phyloP scores from a whole-genome alignment of 2,797 vertebrate genomes.

The Eulemur mongoz region DNA sequence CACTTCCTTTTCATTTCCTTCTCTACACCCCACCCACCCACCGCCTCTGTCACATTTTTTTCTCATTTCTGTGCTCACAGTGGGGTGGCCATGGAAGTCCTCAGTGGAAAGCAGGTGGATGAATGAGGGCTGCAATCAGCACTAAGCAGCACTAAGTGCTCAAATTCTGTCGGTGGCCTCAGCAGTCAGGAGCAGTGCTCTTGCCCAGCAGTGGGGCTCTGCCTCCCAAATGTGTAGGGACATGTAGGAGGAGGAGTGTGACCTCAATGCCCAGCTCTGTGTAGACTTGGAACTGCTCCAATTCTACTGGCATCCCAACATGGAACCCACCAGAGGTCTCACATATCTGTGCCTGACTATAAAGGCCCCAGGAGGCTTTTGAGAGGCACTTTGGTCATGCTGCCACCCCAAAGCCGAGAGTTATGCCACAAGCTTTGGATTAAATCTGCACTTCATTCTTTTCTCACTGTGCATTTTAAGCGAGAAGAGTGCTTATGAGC shows the following conservation, averaged over 20 bases:
- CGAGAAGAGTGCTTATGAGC: not conserved
- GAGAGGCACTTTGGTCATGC: not conserved
- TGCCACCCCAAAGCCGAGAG: not conserved
- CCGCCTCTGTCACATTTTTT: not conserved
- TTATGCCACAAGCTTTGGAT: not conserved
- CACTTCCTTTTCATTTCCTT: not conserved
- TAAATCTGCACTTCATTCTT: not conserved
- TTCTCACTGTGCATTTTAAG: not conserved
- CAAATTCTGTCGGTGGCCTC: not conserved
- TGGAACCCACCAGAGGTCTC: not conserved
- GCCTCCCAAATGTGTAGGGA: not conserved
- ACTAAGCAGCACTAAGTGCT: not conserved
- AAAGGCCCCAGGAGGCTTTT: not conserved
- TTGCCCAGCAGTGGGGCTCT: no score
- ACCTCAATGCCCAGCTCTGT: not conserved
- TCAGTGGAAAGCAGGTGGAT: not conserved
- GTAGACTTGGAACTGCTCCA: not conserved
- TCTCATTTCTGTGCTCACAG: not conserved
- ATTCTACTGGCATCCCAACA: not conserved
- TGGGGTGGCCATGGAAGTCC: not conserved
- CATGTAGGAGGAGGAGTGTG: no score
- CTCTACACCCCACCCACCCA: not conserved
- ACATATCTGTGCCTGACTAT: not conserved
- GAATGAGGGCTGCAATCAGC: not conserved
- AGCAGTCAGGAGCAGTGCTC: not conserved